Evolutionary conservation across 2,888 invertebrate species (phyloP), one percentile per base, ranked within the genome.

Genomic region (Drosophila ustulata): DNA sequence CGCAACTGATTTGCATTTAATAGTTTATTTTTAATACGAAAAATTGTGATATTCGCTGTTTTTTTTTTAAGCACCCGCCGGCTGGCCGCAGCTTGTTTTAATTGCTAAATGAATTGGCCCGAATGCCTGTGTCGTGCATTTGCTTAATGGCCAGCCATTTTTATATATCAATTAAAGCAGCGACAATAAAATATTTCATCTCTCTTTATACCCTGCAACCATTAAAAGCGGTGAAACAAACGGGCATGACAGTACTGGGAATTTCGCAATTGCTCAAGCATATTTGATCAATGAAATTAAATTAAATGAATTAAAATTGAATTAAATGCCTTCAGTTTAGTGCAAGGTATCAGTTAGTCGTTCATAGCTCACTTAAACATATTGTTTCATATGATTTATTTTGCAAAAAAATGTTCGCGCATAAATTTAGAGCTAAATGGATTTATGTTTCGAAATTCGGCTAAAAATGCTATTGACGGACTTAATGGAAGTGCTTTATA

Each of bases 111-210:
- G 82, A 88, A 87, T 87, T 88, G 88, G 71, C 70, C 77, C 4
- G 67, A 50, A 49, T 41, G 49, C 39, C 58, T 23, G 49, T 30
- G 49, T 30, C 55, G 59, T 34, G 63, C 75, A 77, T 77, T 82
- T 83, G 80, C 80, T 88, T 88, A 83, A 83, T 83, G 86, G 86
- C 62, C 65, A 65, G 32, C 83, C 63, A 83, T 88, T 83, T 83
- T 88, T 88, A 88, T 86, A 86, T 88, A 83, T 83, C 83, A 88
- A 83, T 83, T 88, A 88, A 88, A 83, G 83, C 87, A 66, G 75
- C 72, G 52, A 76, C 77, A 66, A 74, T 62, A 63, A 85, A 82
- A 85, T 77, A 67, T 59, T 59, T 65, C 47, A 51, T 57, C 13
- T 26, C 25, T 57, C 41, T 43, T 3, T 7, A 56, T 56, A 32